phyloP scores from a whole-genome alignment of 2,888 invertebrate species.

The Drosophila subsilvestris region DNA sequence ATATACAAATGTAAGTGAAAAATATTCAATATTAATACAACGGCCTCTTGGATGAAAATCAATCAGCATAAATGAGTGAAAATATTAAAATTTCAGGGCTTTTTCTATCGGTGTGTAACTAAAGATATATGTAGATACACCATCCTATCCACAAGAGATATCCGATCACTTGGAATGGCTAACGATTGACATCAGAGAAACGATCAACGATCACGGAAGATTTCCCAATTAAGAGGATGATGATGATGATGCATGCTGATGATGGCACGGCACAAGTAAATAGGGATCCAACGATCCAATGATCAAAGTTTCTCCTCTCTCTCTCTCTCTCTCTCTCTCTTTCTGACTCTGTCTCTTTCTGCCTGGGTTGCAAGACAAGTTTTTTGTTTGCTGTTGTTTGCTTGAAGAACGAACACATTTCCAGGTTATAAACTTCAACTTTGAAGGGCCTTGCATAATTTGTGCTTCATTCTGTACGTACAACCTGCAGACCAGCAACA shows the following conservation, averaged over 20 bases:
- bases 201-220: conserved; percentile 6
- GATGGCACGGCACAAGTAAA: conserved; percentile 6
- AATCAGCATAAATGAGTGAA: too few species aligned
- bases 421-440: conserved; percentile 30
- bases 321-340: background rate
- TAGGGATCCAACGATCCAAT: conserved; percentile 8
- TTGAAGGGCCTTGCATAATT: conserved; percentile 48
- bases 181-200: conserved; percentile 5
- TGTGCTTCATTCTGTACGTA: conserved; percentile 20
- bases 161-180: background rate
- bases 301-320: conserved; percentile 2
- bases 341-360: background rate
- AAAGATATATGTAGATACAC: too few species aligned
- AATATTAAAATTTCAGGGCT: too few species aligned
- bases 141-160: background rate
- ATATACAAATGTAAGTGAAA: too few species aligned
- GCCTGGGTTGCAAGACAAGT: too few species aligned
- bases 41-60: too few species aligned
- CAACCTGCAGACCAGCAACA: conserved; percentile 31
- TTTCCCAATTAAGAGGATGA: conserved; percentile 11
- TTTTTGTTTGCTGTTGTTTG: background rate
- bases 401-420: background rate
- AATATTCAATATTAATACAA: too few species aligned
- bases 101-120: too few species aligned
- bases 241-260: conserved; percentile 3